Evolutionary conservation across 2,888 invertebrate genomes (phyloP).

Genomic region (Drosophila ochracea): DNA sequence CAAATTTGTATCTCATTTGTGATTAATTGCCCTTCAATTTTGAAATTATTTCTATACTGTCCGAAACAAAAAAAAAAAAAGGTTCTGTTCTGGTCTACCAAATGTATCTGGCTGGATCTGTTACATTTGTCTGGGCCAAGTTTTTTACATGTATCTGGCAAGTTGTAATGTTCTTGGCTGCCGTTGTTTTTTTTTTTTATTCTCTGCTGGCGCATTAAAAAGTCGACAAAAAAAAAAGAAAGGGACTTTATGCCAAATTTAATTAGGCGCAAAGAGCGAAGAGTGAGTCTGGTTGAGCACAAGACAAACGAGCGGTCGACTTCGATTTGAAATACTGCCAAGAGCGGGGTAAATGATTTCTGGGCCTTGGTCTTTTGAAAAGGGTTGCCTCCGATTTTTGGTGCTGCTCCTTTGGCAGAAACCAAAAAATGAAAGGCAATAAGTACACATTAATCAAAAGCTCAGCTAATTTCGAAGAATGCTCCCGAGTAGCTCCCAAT

Average conservation of each 20-base stretch:
- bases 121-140: constrained; percentile 71
- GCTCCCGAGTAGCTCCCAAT: constrained; percentile 28
- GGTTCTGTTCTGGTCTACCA: constrained; percentile 12
- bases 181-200: constrained; percentile 22
- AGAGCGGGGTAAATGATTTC: constrained; percentile 65
- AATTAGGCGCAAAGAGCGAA: constrained; percentile 79
- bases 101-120: constrained; percentile 54
- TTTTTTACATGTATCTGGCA: constrained; percentile 57
- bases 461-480: constrained; percentile 66
- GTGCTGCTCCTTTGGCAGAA: constrained; percentile 27
- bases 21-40: constrained; percentile 83
- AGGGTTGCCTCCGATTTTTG: constrained; percentile 66
- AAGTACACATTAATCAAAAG: constrained; percentile 71
- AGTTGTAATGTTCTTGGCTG: constrained; percentile 60
- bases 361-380: constrained; percentile 59
- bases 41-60: constrained; percentile 62
- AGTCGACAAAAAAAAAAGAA: constrained; percentile 33
- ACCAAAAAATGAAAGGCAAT: constrained; percentile 39
- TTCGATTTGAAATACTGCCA: constrained; percentile 78
- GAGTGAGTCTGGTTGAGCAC: constrained; percentile 51
- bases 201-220: constrained; percentile 24
- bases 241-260: constrained; percentile 80
- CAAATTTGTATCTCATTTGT: constrained; percentile 79
- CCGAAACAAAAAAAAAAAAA: constrained; percentile 21
- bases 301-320: constrained; percentile 80